Base-by-base conservation (phyloP, 2,113 vertebrate genomes). In the Entelurus aequoreus region DNA sequence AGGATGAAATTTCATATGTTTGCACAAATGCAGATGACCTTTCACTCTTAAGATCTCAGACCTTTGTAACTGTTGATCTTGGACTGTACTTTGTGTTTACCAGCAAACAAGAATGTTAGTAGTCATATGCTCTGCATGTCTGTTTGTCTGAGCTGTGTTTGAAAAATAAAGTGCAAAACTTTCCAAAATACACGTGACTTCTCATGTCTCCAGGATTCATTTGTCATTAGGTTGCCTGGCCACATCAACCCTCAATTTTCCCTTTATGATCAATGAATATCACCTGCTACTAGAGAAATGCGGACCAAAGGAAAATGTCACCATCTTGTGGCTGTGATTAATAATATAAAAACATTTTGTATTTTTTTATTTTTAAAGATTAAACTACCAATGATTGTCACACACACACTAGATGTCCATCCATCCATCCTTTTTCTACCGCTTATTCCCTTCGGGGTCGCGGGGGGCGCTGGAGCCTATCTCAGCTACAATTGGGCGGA, bases 1-100 rank as follows among this genome's bases (percentile, higher is more conserved):
- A 2, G 28, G 84, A 81, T 90, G 83, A 90, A 21, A 51, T 57
- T 67, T 78, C 66, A 65, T 71, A 69, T 59, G 16, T 40, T 65
- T 79, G 64, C 74, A 85, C 76, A 74, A 81, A 63, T 78, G 76
- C 77, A 78, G 84, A 81, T 90, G 83, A 90, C 35, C 54, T 57
- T 67, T 78, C 66, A 65, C 51, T 57, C 42, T 73, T 67, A 68
- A 68, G 48, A 78, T 73, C 60, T 67, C 63, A 82, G 71, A 82
- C 80, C 76, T 62, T 78, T 79, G 75, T 76, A 74, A 84, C 80
- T 88, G 71, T 81, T 87, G 71, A 82, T 78, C 74, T 82, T 85
- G 77, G 77, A 35, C 14, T 13, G 58, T 60, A 44, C 57, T 19
- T 48, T 60, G 57, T 60, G 57, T 60, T 60, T 60, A 42, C 42